Percentiles rank a stretch among this genome's conserved stretches.
These are phyloP conservation scores for Pangasius mekongensis DNA, from an alignment of 2,797 vertebrate species.

Conservation along the genomic window DNA sequence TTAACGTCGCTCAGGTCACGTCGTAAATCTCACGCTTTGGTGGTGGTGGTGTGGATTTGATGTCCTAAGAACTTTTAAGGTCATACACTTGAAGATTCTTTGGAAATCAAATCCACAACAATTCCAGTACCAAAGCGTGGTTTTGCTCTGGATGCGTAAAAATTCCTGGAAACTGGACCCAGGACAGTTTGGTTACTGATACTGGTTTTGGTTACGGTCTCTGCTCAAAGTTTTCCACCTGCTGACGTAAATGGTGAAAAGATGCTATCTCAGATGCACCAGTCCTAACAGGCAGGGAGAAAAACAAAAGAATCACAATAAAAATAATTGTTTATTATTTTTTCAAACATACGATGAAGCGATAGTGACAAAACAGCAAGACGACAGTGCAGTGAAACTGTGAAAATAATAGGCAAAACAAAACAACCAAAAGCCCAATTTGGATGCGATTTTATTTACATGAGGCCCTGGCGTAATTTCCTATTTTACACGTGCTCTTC, in stretches of 20 bases:
- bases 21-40: neutral
- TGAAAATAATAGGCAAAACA: neutral
- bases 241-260: no score
- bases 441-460: neutral
- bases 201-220: no score
- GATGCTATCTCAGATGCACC: no score
- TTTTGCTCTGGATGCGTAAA: neutral
- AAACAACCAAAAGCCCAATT: neutral
- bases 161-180: no score
- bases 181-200: no score
- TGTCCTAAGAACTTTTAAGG: no score
- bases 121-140: neutral
- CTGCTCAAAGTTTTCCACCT: no score
- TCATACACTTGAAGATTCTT: neutral
- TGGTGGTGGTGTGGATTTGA: no score
- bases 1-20: neutral
- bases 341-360: no score
- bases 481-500: neutral
- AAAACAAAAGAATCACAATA: neutral
- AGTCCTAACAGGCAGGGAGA: neutral
- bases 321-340: no score
- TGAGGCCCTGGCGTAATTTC: neutral
- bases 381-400: neutral
- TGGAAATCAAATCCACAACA: neutral
- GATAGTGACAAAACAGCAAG: neutral